Conservation (phyloP, 2,797 vertebrate species). For the Enteromius paludinosus region DNA sequence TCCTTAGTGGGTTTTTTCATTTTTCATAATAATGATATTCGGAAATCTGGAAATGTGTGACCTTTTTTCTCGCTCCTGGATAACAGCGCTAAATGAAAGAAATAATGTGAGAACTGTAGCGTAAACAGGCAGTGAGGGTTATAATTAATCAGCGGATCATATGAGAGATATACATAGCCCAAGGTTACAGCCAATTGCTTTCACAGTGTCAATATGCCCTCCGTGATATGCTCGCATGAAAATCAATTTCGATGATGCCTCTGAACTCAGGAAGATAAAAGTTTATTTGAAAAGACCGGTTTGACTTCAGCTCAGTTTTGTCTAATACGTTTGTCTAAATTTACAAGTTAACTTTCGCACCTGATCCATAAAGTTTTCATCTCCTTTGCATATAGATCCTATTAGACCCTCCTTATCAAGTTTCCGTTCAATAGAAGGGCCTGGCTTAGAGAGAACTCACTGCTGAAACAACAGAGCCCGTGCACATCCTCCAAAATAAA, state of each 20-base stretch:
- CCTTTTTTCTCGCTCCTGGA: conserved; percentile 10
- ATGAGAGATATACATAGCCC: conserved; percentile 40
- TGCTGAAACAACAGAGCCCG: conserved; percentile 38
- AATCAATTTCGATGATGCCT: conserved; percentile 37
- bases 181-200: conserved; percentile 44
- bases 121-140: conserved; percentile 41
- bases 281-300: conserved; percentile 43
- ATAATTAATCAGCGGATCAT: conserved; percentile 53
- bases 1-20: conserved; percentile 35
- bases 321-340: conserved; percentile 15
- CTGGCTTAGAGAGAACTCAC: conserved; percentile 26
- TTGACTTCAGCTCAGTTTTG: conserved; percentile 4
- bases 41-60: conserved; percentile 25
- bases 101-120: conserved; percentile 22
- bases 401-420: background rate
- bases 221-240: conserved; percentile 29
- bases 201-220: conserved; percentile 27
- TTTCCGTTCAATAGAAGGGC: background rate
- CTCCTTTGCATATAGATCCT: conserved; percentile 1
- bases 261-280: conserved; percentile 53
- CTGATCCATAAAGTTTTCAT: conserved; percentile 5
- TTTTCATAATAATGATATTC: conserved; percentile 26
- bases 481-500: conserved; percentile 55
- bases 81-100: conserved; percentile 4
- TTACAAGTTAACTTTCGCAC: background rate